Evolutionary conservation across 2,113 vertebrate genomes (phyloP), one percentile per base, ranked within the genome.

Genomic region (Ciconia stormi): DNA sequence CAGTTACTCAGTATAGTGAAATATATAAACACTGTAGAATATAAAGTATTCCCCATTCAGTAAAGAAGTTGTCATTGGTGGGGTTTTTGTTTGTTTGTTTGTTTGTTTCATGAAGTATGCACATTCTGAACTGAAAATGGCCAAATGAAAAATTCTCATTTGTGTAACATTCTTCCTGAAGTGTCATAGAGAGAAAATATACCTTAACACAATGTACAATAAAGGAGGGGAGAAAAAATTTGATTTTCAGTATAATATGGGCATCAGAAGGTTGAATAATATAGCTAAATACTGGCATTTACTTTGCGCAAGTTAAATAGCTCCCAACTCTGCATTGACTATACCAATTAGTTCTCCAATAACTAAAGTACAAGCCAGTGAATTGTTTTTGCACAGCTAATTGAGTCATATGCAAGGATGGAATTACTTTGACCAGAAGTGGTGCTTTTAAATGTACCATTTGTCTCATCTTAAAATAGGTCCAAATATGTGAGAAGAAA

Each of bases 11-110:
- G 6, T 18, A 18, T 7, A 22, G 7, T 56, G 22, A 38, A 79
- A 58, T 49, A 21, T 6, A 49, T 11, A 38, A 50, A 21, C 3
- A 11, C 1, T 29, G 12, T 32, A 49, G 81, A 81, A n/a, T 25
- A 47, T 23, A 52, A 77, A 70, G 0, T 40, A 16, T 70, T 42
- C 8, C 2, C 4, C 4, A 27, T 56, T 81, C 44, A 44, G 2
- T 16, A 65, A 55, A 59, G 4, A 36, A 29, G 2, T 20, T 76
- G 18, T 27, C 32, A 2, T 3, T 27, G 5, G 0, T 17, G 2
- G 8, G 0, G 0, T 7, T 19, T 32, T 40, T 8, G 4, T 0
- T n/a, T 42, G n/a, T 34, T 13, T 36, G 16, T 66, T 89, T 40
- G 11, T 20, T 49, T 61, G 3, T 32, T 89, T 50, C 7, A 59